These are phyloP conservation scores for Synodontis membranacea DNA, from an alignment of 2,113 vertebrate genomes.

Conservation along the genomic window DNA sequence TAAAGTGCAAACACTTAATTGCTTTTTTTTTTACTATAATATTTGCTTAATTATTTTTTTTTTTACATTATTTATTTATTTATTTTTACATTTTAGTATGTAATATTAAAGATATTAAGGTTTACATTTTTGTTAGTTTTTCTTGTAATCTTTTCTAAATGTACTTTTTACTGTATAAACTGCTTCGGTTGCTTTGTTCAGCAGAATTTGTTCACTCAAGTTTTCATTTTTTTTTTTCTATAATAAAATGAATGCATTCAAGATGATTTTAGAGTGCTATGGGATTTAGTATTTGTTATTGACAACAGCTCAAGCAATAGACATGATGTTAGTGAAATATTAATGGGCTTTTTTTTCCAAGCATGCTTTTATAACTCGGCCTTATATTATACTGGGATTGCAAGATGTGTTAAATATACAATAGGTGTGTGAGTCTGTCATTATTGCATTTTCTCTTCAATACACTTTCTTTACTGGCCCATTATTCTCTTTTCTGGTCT, in stretches of 20 bases:
- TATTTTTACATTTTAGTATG: too few species aligned
- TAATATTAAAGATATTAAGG: neutral
- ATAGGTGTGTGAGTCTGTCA: neutral
- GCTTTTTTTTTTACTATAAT: neutral
- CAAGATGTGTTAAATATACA: conserved; percentile 24
- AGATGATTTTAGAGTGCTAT: neutral
- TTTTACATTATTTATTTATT: too few species aligned
- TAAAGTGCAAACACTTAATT: neutral
- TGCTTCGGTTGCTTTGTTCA: neutral
- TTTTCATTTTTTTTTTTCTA: neutral
- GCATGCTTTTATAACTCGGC: neutral
- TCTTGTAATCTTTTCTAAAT: neutral
- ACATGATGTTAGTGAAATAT: neutral
- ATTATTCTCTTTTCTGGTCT: conserved; percentile 38
- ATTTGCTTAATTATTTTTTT: too few species aligned
- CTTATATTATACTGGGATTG: neutral
- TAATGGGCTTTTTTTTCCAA: neutral
- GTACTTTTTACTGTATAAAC: neutral
- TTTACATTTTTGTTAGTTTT: neutral
- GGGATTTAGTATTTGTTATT: neutral
- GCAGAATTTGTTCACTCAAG: neutral
- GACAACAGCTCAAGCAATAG: neutral
- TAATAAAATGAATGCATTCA: neutral
- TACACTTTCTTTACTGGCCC: conserved; percentile 32
- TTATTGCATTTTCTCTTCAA: conserved; percentile 40